These are phyloP conservation scores for Cerastoderma edule DNA, from an alignment of 2,888 invertebrate species.

Conservation along the genomic window DNA sequence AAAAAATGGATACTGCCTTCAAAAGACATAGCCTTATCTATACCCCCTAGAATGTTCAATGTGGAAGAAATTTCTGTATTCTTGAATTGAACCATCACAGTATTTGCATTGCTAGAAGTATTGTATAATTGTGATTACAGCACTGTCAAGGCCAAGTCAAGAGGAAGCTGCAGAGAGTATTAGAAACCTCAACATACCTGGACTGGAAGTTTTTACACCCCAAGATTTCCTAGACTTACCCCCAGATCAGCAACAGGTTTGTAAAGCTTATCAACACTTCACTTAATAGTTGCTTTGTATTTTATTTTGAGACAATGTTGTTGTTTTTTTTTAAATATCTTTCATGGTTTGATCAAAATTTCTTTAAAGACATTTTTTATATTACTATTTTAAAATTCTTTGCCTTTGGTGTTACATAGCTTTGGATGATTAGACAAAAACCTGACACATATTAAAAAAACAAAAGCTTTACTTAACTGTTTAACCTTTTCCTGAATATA, in stretches of 20 bases:
- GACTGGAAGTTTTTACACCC: constrained; percentile 75
- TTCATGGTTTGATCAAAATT: background rate
- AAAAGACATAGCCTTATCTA: no score
- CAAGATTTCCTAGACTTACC: constrained; percentile 74
- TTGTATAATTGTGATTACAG: no score
- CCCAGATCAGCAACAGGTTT: constrained; percentile 77
- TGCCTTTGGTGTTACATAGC: no score
- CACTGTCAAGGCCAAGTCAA: constrained; percentile 27
- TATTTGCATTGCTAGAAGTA: no score
- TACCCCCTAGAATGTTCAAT: no score
- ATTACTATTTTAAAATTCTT: background rate
- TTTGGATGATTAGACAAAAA: no score
- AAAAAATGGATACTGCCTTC: no score
- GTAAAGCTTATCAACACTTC: background rate
- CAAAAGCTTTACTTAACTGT: no score
- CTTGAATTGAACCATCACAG: no score
- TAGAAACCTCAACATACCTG: constrained; percentile 73
- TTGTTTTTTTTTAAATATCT: background rate
- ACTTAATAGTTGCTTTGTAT: background rate
- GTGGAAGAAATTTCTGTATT: no score
- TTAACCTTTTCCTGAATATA: no score
- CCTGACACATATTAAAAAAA: no score
- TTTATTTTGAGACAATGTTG: background rate
- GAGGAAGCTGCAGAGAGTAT: constrained; percentile 45
- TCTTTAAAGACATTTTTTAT: background rate